Conservation (phyloP, 1,140 invertebrate species). For the Reticulitermes speratus region DNA sequence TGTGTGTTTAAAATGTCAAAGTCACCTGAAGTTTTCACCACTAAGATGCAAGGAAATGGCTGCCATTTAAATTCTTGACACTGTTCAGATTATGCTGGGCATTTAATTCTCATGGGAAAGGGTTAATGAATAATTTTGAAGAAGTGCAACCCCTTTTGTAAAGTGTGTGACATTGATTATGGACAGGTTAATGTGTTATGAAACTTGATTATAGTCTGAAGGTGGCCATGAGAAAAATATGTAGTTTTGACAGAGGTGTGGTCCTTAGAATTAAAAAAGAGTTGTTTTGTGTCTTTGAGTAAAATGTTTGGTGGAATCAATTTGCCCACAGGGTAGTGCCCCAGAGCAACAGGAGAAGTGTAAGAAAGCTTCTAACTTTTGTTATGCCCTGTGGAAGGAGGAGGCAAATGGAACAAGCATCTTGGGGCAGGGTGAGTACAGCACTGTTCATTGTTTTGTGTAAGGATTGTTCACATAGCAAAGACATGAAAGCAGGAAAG, state of each 20-base stretch:
- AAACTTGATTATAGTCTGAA: too few species aligned
- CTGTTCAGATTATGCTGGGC: too few species aligned
- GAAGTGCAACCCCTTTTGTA: too few species aligned
- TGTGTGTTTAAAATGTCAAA: too few species aligned
- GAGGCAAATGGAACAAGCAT: slow-evolving; percentile 4
- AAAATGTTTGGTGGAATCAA: not conserved
- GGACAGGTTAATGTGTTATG: too few species aligned
- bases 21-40: too few species aligned
- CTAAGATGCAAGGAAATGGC: too few species aligned
- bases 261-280: not conserved
- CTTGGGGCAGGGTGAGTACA: slow-evolving; percentile 24
- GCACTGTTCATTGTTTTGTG: not conserved
- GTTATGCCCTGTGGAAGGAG: slow-evolving; percentile 28
- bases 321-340: not conserved
- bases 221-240: not conserved
- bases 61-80: too few species aligned
- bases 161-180: too few species aligned
- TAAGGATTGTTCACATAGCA: not conserved
- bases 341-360: slow-evolving; percentile 11
- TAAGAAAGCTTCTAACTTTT: slow-evolving; percentile 22
- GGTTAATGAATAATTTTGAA: too few species aligned
- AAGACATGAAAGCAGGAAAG: too few species aligned
- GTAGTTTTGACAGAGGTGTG: not conserved
- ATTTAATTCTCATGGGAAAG: too few species aligned
- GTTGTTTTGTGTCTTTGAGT: not conserved